Evolutionary conservation across 2,888 invertebrate genomes (phyloP), one percentile per base, ranked within the genome.

Genomic region (Dexiosoma caninum): DNA sequence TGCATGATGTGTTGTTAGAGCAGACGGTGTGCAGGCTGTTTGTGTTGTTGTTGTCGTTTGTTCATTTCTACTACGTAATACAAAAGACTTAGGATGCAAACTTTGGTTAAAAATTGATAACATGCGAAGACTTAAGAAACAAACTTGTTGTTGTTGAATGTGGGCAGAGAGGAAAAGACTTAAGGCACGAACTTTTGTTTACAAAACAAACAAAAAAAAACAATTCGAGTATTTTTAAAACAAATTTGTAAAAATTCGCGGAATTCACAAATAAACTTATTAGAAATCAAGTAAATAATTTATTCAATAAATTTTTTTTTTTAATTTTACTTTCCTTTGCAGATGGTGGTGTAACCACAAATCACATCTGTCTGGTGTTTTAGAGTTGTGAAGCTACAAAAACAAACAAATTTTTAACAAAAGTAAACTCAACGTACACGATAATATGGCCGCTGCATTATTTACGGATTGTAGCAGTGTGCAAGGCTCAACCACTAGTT

Each of bases 401-500:
- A n/a, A 1, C 7, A 2, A 35, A 23, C n/a, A n/a, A 49, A 37
- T 27, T 23, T 10, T 49, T 14, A 9, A 21, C 2, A 27, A 67
- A 10, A 30, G 1, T 19, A 42, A 30, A 40, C n/a, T n/a, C n/a
- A 5, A 7, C 2, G 0, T 27, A 30, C 46, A 32, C n/a, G 30
- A 21, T 37, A 57, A n/a, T 40, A 82, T 83, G 83, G 78, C 82
- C 32, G 67, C 81, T 12, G 72, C 78, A 19, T 67, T 79, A 19
- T 85, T 87, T 85, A 88, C 79, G 37, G 90, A 90, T 83, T 89
- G 90, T 83, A 89, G 90, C 86, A 90, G 90, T 83, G 85, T 88
- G 77, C 89, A 89, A 82, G 89, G 89, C 69, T 90, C 90, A 30
- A 90, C 87, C 37, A 88, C 89, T 42, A 89, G 89, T 44, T 89